These are phyloP conservation scores for Mola mola DNA, from an alignment of 2,113 vertebrate species.

Conservation along the genomic window DNA sequence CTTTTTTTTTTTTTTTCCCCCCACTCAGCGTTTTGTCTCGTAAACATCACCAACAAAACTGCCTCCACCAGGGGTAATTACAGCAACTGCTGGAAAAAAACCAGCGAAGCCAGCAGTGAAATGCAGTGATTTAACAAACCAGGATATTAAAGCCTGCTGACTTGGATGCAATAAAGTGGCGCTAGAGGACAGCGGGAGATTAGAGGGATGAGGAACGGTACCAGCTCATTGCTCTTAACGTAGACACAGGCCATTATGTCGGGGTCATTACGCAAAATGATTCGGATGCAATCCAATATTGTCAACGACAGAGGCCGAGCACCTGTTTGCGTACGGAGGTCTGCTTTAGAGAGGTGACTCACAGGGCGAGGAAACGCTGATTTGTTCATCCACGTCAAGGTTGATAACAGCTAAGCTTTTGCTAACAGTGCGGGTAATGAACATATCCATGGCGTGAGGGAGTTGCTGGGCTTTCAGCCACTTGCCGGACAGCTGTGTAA, in stretches of 20 bases:
- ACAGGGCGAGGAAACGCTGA: neutral
- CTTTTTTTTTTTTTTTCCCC: conserved; percentile 31
- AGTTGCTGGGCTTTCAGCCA: conserved; percentile 55
- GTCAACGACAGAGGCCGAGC: neutral
- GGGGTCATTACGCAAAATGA: conserved; percentile 57
- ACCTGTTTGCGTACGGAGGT: neutral
- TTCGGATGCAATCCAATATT: conserved; percentile 44
- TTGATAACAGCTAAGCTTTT: conserved; percentile 7
- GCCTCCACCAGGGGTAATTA: conserved; percentile 65
- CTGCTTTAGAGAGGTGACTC: neutral
- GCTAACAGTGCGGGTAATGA: conserved; percentile 20
- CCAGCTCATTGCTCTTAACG: conserved; percentile 60
- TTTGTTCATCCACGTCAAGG: conserved; percentile 20
- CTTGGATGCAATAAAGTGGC: conserved; percentile 43
- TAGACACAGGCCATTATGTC: conserved; percentile 46
- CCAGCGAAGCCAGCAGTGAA: conserved; percentile 45
- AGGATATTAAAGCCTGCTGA: conserved; percentile 63
- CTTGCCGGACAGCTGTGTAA: conserved; percentile 64
- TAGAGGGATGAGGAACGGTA: conserved; percentile 22
- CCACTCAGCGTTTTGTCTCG: conserved; percentile 43
- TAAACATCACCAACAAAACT: conserved; percentile 51
- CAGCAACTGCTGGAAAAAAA: conserved; percentile 32
- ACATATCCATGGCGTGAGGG: conserved; percentile 20
- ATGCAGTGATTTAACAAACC: conserved; percentile 45
- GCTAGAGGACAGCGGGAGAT: conserved; percentile 42